Base-by-base conservation (phyloP, 1,140 invertebrate genomes). In the Mercenaria mercenaria region DNA sequence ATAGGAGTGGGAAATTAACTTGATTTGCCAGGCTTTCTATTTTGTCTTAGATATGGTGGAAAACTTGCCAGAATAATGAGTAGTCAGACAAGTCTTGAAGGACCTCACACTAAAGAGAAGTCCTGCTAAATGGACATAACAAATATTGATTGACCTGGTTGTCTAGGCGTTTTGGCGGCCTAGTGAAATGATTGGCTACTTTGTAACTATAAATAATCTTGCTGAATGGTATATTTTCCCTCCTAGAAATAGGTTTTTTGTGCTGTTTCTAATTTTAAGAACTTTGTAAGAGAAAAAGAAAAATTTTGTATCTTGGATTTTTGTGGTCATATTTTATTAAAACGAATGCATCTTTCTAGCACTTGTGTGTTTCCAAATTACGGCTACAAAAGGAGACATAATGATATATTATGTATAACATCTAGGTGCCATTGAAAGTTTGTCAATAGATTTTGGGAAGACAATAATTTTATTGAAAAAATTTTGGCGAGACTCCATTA, bases 391-490 rank as follows among this genome's bases (percentile, higher is more conserved):
- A 34, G 74, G 41, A 77, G 74, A 77, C 74, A 52, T 0, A n/a
- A 52, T 50, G n/a, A 47, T 47, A 26, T 77, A 50, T 50, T 43
- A 26, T 26, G 11, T 26, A 77, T 47, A 47, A 47, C 15, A 8
- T 8, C 15, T 47, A 15, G 43, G 43, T 8, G 43, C 43, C 43
- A 47, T 18, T 79, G 76, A 37, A 59, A 11, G 47, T 32, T 39
- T 41, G 29, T 79, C 76, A 56, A 79, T 79, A 79, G 56, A 32
- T 59, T 52, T 79, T 50, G 47, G 76, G 47, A 32, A 56, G 76
- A 79, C 47, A 56, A 59, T 52, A n/a, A 79, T 79, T 79, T 79
- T 79, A 79, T 79, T 79, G 43, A 37, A 56, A 79, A n/a, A 32
- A 56, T 76, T 79, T 79, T 79, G 76, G 76, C 76, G 43, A 52